Conservation (phyloP, 2,888 invertebrate species). For the Tyria jacobaeae region DNA sequence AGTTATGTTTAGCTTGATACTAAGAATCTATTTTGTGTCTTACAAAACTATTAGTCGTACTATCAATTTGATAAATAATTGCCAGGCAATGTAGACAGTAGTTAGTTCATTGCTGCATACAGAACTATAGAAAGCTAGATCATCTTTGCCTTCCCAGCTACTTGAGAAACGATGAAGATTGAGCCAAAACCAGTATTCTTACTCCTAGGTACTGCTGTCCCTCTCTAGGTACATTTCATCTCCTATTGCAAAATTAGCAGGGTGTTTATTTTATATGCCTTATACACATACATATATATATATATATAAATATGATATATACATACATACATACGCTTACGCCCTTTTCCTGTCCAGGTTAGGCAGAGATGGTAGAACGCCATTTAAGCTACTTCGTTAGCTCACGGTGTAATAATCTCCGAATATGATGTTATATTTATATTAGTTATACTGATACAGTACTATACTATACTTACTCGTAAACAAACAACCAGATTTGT, state of each 20-base stretch:
- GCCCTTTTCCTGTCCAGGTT: no score
- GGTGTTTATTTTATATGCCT: not conserved
- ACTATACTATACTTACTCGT: not conserved
- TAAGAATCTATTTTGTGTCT: not conserved
- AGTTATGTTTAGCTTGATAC: slow-evolving; percentile 48
- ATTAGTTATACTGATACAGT: not conserved
- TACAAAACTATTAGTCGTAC: not conserved
- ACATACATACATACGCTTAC: no score
- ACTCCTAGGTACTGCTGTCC: not conserved
- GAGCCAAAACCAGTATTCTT: not conserved
- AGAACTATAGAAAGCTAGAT: not conserved
- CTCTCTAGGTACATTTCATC: no score
- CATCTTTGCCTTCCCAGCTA: not conserved
- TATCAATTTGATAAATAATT: not conserved
- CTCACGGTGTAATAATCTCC: no score
- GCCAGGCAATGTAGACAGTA: not conserved
- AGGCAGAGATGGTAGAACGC: no score
- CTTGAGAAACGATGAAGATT: not conserved
- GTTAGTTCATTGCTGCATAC: not conserved
- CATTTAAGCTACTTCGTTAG: no score
- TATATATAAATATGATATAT: no score
- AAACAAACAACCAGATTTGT: not conserved
- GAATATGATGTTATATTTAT: not conserved
- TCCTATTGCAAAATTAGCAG: no score
- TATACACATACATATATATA: no score